These are phyloP conservation scores for Caenorhabditis doughertyi DNA, from an alignment of 2,888 invertebrate genomes.

Conservation along the genomic window DNA sequence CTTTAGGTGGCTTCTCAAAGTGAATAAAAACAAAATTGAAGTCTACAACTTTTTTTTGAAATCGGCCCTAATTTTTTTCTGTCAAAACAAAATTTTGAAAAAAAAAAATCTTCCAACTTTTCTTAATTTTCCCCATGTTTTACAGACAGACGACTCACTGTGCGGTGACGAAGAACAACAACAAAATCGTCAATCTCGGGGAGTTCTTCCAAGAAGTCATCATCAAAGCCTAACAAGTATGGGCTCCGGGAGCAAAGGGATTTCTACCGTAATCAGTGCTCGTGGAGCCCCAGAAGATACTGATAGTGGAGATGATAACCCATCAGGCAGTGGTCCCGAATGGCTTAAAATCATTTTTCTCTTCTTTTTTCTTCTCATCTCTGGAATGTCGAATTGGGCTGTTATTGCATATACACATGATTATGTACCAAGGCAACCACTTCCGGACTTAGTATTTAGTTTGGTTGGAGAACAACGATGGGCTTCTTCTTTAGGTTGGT, in stretches of 20 bases:
- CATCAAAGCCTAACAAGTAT: constrained; percentile 16
- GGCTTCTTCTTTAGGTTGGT: constrained; percentile 68
- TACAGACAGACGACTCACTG: constrained; percentile 62
- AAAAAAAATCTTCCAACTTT: neutral
- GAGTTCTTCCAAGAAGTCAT: neutral
- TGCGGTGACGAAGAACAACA: constrained; percentile 46
- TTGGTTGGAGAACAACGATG: constrained; percentile 73
- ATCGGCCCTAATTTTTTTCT: no score
- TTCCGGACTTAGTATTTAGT: constrained; percentile 75
- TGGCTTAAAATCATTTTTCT: constrained; percentile 74
- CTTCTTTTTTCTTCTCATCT: constrained; percentile 72
- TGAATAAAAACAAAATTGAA: no score
- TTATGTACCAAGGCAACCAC: constrained; percentile 76
- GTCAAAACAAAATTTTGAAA: no score
- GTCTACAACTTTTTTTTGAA: no score
- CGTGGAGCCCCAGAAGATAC: constrained; percentile 17
- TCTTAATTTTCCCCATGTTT: neutral
- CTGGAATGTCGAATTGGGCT: constrained; percentile 81
- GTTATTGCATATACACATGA: constrained; percentile 82
- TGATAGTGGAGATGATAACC: constrained; percentile 3
- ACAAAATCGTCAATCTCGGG: neutral
- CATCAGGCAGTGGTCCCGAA: constrained; percentile 51
- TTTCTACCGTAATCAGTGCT: constrained; percentile 33
- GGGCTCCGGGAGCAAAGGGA: constrained; percentile 11
- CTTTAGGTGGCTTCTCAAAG: no score